A percentile compares a stretch with the other conserved stretches of the same genome.
These are phyloP conservation scores for Chrysocyon brachyurus DNA, from an alignment of 2,797 vertebrate genomes.

Conservation along the genomic window DNA sequence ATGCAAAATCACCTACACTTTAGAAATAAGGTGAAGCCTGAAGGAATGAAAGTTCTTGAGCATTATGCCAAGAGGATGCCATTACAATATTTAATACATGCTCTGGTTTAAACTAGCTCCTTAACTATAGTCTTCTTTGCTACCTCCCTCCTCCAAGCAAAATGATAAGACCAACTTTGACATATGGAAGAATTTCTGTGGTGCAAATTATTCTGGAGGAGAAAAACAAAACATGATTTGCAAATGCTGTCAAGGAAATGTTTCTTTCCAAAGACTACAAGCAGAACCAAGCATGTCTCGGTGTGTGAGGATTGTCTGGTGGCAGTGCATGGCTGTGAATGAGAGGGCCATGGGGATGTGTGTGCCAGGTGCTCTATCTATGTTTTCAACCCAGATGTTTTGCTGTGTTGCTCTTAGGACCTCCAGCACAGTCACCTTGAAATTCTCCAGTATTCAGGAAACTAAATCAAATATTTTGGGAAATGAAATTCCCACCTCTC, in stretches of 20 bases:
- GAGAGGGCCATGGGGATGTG: fast-evolving
- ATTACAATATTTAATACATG: constrained; percentile 56
- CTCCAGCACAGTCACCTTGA: background rate
- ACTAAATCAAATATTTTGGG: constrained; percentile 11
- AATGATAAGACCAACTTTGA: constrained; percentile 66
- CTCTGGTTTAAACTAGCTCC: constrained; percentile 51
- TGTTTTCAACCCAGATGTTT: background rate
- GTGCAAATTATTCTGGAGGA: constrained; percentile 69
- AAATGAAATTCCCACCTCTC: background rate
- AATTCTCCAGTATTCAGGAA: background rate
- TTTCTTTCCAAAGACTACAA: constrained; percentile 48
- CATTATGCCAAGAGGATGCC: background rate
- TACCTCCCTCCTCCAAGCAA: constrained; percentile 51
- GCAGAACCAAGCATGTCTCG: background rate
- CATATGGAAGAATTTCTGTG: constrained; percentile 75
- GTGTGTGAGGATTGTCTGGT: background rate
- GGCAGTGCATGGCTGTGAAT: background rate
- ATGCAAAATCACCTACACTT: constrained; percentile 63
- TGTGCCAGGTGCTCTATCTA: background rate
- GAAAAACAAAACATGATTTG: constrained; percentile 75
- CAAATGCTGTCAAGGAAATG: constrained; percentile 74
- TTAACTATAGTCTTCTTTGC: background rate
- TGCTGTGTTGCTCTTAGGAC: background rate
- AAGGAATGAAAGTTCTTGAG: constrained; percentile 61
- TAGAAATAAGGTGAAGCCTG: constrained; percentile 60